A percentile compares a stretch with the other conserved stretches of the same genome.
phyloP scores from a whole-genome alignment of 2,888 invertebrate genomes.

The Mythimna ferrago region DNA sequence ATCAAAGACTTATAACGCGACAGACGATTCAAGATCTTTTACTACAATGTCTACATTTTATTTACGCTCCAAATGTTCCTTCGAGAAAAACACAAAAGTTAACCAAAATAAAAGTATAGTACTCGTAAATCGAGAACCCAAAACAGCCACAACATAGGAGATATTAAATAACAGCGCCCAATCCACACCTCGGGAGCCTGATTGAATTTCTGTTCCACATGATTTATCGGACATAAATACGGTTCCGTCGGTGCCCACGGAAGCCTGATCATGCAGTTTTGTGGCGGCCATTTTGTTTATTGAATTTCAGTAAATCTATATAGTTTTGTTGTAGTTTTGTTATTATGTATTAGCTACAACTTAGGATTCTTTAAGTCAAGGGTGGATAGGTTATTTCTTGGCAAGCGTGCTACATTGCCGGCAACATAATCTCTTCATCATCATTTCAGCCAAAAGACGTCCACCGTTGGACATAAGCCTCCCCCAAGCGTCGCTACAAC shows the following conservation, averaged over 20 bases:
- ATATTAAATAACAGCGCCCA: slow-evolving; percentile 65
- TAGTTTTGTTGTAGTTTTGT: slow-evolving; percentile 16
- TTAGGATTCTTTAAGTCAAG: too few species aligned
- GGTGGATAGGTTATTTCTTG: too few species aligned
- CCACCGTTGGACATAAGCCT: too few species aligned
- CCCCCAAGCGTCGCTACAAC: too few species aligned
- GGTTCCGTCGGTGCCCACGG: slow-evolving; percentile 65
- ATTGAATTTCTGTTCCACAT: slow-evolving; percentile 83
- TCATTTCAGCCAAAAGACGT: too few species aligned
- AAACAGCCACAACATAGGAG: slow-evolving; percentile 48
- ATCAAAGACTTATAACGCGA: not conserved
- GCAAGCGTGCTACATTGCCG: too few species aligned
- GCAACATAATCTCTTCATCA: too few species aligned
- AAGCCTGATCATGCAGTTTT: slow-evolving; percentile 68
- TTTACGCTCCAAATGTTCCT: slow-evolving; percentile 10
- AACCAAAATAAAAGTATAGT: slow-evolving; percentile 36
- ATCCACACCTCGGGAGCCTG: slow-evolving; percentile 72
- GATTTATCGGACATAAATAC: slow-evolving; percentile 82
- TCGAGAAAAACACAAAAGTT: slow-evolving; percentile 25
- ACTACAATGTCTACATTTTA: slow-evolving; percentile 18
- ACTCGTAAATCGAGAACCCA: slow-evolving; percentile 51
- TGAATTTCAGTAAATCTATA: slow-evolving; percentile 46
- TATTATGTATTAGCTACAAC: not conserved
- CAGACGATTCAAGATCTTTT: slow-evolving; percentile 12
- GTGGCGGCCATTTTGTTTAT: slow-evolving; percentile 62